These are phyloP conservation scores for Microplitis demolitor DNA, from an alignment of 1,140 invertebrate genomes.

Conservation along the genomic window DNA sequence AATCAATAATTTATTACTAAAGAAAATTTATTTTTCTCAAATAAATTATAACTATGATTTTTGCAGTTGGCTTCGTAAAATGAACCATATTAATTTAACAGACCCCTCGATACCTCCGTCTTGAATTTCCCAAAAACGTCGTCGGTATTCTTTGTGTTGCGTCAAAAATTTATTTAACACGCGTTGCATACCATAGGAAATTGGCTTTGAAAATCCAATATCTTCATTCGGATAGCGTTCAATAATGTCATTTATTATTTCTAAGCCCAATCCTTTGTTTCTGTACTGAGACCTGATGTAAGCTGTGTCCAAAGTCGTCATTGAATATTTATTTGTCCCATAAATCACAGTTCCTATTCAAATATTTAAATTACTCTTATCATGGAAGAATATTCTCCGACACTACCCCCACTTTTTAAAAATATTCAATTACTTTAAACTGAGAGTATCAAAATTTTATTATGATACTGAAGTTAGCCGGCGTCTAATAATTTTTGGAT, in stretches of 20 bases:
- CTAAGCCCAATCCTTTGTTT: constrained; percentile 33
- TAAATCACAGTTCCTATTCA: constrained; percentile 31
- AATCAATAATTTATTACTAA: constrained; percentile 31
- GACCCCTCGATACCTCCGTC: constrained; percentile 42
- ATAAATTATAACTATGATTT: constrained; percentile 31
- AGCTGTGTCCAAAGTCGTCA: constrained; percentile 37
- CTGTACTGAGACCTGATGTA: constrained; percentile 38
- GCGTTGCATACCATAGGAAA: constrained; percentile 35
- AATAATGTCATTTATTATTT: constrained; percentile 31
- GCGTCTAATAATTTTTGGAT: too few species aligned
- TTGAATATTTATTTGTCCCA: constrained; percentile 28
- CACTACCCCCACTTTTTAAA: too few species aligned
- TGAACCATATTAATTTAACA: constrained; percentile 39
- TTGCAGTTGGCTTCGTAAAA: constrained; percentile 24
- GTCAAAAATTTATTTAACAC: constrained; percentile 36
- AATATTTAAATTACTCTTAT: not conserved
- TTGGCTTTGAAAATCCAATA: constrained; percentile 39
- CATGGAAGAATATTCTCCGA: too few species aligned
- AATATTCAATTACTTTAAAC: too few species aligned
- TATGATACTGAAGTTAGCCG: too few species aligned
- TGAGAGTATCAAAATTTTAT: too few species aligned
- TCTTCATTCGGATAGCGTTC: constrained; percentile 33
- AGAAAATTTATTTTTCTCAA: constrained; percentile 27
- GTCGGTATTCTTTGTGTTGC: constrained; percentile 31
- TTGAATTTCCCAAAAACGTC: constrained; percentile 49